These are phyloP conservation scores for Oceanites oceanicus DNA, from an alignment of 2,113 vertebrate species.

Conservation along the genomic window DNA sequence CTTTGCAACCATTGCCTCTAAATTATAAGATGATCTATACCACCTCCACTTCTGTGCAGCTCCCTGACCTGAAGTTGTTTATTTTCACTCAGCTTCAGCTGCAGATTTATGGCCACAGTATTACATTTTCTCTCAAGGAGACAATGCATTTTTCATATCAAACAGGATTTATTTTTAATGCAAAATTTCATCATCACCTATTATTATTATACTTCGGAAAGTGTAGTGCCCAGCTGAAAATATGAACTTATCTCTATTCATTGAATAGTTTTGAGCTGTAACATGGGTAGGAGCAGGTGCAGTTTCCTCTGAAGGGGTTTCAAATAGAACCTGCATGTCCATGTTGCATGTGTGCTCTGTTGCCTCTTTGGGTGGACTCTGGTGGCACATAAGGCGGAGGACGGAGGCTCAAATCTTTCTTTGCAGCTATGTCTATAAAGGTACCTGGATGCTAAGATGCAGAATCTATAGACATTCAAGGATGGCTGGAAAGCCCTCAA, in stretches of 20 bases:
- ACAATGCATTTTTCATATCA: conserved; percentile 22
- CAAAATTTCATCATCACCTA: conserved; percentile 1
- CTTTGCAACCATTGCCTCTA: conserved; percentile 20
- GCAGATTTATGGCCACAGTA: neutral
- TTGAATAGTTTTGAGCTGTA: neutral
- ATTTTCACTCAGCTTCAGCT: neutral
- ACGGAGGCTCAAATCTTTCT: neutral
- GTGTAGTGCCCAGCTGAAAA: neutral
- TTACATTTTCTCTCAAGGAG: conserved; percentile 12
- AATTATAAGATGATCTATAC: conserved; percentile 40
- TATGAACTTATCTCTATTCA: neutral
- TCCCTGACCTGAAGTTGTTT: conserved; percentile 12
- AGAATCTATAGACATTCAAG: neutral
- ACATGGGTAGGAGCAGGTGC: neutral
- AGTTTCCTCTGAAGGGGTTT: neutral
- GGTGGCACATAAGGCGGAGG: neutral
- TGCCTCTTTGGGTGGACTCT: neutral
- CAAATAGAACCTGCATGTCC: neutral
- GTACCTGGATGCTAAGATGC: neutral
- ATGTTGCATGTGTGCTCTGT: neutral
- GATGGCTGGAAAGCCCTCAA: neutral
- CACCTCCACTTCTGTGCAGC: neutral
- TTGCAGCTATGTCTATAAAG: neutral
- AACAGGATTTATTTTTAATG: conserved; percentile 10
- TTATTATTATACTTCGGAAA: neutral